Base-by-base conservation (phyloP, 2,797 vertebrate species). In the Anomalospiza imberbis region DNA sequence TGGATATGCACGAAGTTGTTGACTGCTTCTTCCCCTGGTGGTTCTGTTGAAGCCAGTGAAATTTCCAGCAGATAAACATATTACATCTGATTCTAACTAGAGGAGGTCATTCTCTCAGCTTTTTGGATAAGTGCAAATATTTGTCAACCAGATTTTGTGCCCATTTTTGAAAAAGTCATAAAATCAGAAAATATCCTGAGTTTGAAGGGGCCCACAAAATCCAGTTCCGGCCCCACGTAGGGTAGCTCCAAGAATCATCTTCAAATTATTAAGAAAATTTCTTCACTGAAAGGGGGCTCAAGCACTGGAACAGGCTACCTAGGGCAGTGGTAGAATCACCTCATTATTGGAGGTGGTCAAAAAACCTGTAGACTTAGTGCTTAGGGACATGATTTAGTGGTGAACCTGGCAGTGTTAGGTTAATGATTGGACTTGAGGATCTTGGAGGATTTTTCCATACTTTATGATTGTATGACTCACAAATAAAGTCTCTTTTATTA, bases 1-100 rank as follows among this genome's bases (percentile, higher is more conserved):
- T 26, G 1, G 48, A 6, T 29, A 12, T 78, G 17, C 3, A 2
- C 50, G 16, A 63, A 75, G 12, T 45, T 88, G 22, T 36, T 63
- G 29, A 36, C 48, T 58, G 8, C 22, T 61, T 77, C 36, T 85
- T 73, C 24, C 15, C 34, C 28, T 12, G 10, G 26, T 3, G 8
- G 10, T n/a, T 78, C 62, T 75, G 11, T 47, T 48, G 51, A 86
- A 84, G 38, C 8, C 22, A 25, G 22, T 9, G 21, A 17, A n/a
- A 32, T 3, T 80, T 28, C 18, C 42, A 1, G 0, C 20, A 84
- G 47, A n/a, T 14, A 66, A 54, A 78, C 1, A 0, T 45, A 21
- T 7, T 63, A 20, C 6, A 9, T 65, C 22, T 42, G 32, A 70
- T 20, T 21, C 31, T 88, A 48, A 63, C n/a, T 79, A 75, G 25